phyloP scores from a whole-genome alignment of 2,797 vertebrate species.

The Oophaga sylvatica region DNA sequence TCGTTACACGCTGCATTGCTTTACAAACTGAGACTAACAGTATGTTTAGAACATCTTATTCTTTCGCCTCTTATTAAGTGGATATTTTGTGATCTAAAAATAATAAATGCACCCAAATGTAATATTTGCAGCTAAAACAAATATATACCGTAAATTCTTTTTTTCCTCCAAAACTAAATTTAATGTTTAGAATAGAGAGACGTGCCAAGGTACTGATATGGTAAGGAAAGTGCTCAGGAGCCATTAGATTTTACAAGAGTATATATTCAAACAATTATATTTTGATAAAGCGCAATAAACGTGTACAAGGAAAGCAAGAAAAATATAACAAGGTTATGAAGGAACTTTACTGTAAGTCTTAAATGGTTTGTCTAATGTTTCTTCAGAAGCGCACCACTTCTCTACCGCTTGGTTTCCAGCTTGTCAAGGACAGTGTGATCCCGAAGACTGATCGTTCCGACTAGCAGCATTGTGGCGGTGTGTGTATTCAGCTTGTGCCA shows the following conservation, averaged over 20 bases:
- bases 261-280: neutral
- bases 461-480: too few relatives aligned
- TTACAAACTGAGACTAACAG: slow-evolving; percentile 13
- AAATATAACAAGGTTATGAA: neutral
- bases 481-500: too few relatives aligned
- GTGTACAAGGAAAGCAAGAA: too few relatives aligned
- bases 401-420: too few relatives aligned
- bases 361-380: too few relatives aligned
- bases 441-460: too few relatives aligned
- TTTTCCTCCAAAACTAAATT: neutral
- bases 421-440: too few relatives aligned
- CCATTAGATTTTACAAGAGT: too few relatives aligned
- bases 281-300: too few relatives aligned
- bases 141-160: neutral
- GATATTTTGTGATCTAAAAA: slow-evolving; percentile 1
- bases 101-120: neutral
- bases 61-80: neutral
- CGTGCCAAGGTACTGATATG: neutral
- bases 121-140: neutral
- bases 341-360: neutral
- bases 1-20: slow-evolving; percentile 9
- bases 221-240: neutral
- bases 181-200: neutral
- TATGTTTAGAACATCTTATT: neutral
- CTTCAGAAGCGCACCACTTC: too few relatives aligned